Conservation (phyloP, 2,797 vertebrate species). For the Oreonectes daqikongensis region DNA sequence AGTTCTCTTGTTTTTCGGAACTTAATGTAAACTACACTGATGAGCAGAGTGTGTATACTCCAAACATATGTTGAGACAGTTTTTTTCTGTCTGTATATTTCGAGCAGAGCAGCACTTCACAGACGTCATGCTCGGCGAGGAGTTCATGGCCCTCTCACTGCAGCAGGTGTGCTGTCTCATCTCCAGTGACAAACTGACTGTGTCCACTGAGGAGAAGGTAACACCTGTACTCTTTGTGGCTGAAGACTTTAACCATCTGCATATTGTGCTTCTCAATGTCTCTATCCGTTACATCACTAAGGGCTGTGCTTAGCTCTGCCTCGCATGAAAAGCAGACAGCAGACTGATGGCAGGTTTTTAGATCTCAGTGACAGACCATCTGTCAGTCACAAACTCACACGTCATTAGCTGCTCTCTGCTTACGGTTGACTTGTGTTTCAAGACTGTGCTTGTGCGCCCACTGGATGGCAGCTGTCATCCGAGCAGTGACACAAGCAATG, state of each 20-base stretch:
- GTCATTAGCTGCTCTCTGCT: slow-evolving; percentile 40
- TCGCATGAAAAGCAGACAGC: slow-evolving; percentile 14
- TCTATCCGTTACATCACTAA: background rate
- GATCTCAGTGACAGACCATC: slow-evolving; percentile 12
- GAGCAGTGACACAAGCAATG: slow-evolving; percentile 6
- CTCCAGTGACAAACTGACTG: slow-evolving; percentile 94
- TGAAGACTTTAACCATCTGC: background rate
- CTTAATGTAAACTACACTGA: background rate
- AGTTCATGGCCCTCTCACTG: slow-evolving; percentile 91
- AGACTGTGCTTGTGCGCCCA: slow-evolving; percentile 17
- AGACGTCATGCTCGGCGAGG: slow-evolving; percentile 94
- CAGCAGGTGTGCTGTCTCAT: slow-evolving; percentile 96
- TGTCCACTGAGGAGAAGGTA: slow-evolving; percentile 96
- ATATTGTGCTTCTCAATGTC: background rate
- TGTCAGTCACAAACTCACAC: slow-evolving; percentile 29
- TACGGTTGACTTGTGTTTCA: slow-evolving; percentile 19
- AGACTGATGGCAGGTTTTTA: slow-evolving; percentile 28
- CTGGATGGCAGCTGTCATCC: slow-evolving; percentile 41
- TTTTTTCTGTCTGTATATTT: slow-evolving; percentile 51
- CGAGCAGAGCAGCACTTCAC: slow-evolving; percentile 94
- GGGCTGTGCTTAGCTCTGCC: background rate
- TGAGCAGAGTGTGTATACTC: background rate
- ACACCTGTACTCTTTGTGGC: background rate
- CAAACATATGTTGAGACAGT: background rate
- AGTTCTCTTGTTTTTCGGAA: slow-evolving; percentile 55